phyloP scores from a whole-genome alignment of 2,888 invertebrate genomes.

The Aphidius colemani region DNA sequence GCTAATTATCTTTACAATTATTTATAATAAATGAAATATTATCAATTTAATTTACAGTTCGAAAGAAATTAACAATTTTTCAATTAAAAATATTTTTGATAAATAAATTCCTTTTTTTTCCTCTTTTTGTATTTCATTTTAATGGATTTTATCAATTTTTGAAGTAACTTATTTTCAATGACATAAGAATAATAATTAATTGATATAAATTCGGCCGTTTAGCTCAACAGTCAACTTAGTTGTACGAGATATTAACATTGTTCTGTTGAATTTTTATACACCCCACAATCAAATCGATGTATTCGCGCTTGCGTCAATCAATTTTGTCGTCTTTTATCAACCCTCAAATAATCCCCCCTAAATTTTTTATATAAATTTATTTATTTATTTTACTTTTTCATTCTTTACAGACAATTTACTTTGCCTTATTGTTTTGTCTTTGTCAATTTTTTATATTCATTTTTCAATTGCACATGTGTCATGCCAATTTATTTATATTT shows the following conservation, averaged over 20 bases:
- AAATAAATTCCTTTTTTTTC: not conserved
- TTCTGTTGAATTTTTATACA: slow-evolving; percentile 27
- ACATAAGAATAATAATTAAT: not conserved
- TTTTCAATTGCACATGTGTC: no score
- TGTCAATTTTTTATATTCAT: not conserved
- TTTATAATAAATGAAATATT: no score
- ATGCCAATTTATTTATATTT: slow-evolving; percentile 17
- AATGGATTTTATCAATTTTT: not conserved
- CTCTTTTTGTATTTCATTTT: no score
- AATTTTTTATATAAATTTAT: no score
- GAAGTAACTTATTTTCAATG: not conserved
- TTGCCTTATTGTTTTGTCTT: slow-evolving; percentile 14
- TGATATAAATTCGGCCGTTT: slow-evolving; percentile 25
- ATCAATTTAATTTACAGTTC: no score
- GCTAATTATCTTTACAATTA: no score
- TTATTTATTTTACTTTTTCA: no score
- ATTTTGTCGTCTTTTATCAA: slow-evolving; percentile 25
- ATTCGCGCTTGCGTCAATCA: slow-evolving; percentile 49
- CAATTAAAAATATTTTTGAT: not conserved
- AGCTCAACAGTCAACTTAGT: slow-evolving; percentile 45
- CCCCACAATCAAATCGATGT: slow-evolving; percentile 45
- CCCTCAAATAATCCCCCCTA: slow-evolving; percentile 14
- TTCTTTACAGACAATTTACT: no score
- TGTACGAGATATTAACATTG: slow-evolving; percentile 36
- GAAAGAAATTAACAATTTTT: no score